Evolutionary conservation across 2,888 invertebrate species (phyloP).

Genomic region (Nephrocerus scutellatus): DNA sequence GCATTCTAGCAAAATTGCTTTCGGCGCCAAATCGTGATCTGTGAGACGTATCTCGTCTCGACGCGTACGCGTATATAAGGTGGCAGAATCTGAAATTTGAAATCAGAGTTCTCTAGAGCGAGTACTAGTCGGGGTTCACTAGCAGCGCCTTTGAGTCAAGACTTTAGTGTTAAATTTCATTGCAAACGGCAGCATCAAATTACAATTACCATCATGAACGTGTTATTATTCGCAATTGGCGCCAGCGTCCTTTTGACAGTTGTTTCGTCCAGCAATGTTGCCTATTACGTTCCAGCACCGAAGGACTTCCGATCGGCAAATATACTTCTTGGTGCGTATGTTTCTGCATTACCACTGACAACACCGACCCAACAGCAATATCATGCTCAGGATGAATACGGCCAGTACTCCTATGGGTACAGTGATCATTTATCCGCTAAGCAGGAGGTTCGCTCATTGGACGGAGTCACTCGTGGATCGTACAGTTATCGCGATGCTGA

Average conservation of each 20-base stretch:
- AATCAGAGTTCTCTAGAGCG: conserved; percentile 33
- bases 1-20: no score
- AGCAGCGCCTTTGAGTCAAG: conserved; percentile 31
- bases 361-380: conserved; percentile 50
- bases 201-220: conserved; percentile 32
- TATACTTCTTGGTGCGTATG: conserved; percentile 28
- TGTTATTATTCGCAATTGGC: conserved; percentile 30
- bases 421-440: conserved; percentile 55
- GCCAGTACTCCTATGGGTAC: conserved; percentile 59
- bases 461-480: conserved; percentile 55
- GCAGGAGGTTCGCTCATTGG: conserved; percentile 53
- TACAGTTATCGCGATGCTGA: conserved; percentile 57
- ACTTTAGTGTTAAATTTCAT: conserved; percentile 10
- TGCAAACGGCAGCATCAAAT: conserved; percentile 11
- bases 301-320: no score
- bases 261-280: conserved; percentile 28
- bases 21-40: no score
- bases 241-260: conserved; percentile 29
- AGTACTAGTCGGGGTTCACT: conserved; percentile 35
- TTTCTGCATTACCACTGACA: conserved; percentile 34
- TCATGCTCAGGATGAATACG: conserved; percentile 56
- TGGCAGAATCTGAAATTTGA: no score
- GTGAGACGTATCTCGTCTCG: no score
- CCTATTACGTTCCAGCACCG: conserved; percentile 25
- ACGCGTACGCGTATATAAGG: no score